A percentile compares a stretch with the other conserved stretches of the same genome.
These are phyloP conservation scores for Brachypterus glaber DNA, from an alignment of 2,888 invertebrate species.

Conservation along the genomic window DNA sequence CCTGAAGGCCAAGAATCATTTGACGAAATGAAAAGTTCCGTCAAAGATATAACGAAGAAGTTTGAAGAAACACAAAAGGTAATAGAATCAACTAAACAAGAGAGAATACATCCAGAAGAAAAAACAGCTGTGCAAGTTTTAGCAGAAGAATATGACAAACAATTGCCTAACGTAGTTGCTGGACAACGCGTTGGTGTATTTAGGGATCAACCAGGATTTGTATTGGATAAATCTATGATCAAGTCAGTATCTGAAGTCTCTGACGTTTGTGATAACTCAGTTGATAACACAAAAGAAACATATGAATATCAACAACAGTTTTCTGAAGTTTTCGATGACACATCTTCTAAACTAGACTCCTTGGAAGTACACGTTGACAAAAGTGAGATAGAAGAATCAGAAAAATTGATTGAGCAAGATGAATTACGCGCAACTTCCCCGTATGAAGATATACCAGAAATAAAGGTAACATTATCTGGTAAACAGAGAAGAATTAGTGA, in stretches of 20 bases:
- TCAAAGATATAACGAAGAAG: constrained; percentile 23
- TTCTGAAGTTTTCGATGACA: constrained; percentile 26
- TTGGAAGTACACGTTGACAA: constrained; percentile 46
- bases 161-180: constrained; percentile 24
- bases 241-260: no score
- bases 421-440: constrained; percentile 35
- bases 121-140: constrained; percentile 28
- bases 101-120: constrained; percentile 7
- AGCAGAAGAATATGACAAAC: constrained; percentile 27
- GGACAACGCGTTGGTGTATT: constrained; percentile 21
- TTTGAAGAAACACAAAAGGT: constrained; percentile 13
- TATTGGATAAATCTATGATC: constrained; percentile 9
- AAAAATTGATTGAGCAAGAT: constrained; percentile 41
- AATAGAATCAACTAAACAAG: neutral
- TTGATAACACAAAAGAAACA: neutral
- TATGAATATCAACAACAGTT: neutral
- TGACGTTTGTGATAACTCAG: no score
- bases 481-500: constrained; percentile 39
- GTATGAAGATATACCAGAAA: constrained; percentile 37
- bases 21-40: constrained; percentile 13
- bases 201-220: constrained; percentile 17
- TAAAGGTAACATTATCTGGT: constrained; percentile 39
- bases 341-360: constrained; percentile 39
- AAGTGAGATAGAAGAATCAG: constrained; percentile 43
- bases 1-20: constrained; percentile 16